Conservation (phyloP, 1,140 invertebrate species). For the Hyposmocoma kahamanoa region DNA sequence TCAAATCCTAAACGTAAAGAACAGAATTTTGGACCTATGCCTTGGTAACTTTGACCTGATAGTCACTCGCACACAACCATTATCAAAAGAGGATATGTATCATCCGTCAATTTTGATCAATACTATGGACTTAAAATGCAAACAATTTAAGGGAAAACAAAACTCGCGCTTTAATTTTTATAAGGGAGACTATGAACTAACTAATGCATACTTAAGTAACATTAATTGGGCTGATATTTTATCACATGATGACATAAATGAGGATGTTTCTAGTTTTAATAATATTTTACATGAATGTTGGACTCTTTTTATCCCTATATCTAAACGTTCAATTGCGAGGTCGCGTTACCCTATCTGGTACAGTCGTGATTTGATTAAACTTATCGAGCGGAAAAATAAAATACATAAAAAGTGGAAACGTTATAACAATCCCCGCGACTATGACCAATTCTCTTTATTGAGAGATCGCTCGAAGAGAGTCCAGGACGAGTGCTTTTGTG, state of each 20-base stretch:
- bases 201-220: not conserved
- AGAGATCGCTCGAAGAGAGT: not conserved
- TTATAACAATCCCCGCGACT: constrained; percentile 1
- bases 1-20: no score
- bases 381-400: constrained; percentile 3
- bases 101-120: no score
- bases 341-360: constrained; percentile 3
- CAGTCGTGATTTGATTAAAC: not conserved
- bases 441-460: not conserved
- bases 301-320: not conserved
- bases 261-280: not conserved
- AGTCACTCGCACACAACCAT: no score
- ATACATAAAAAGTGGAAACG: constrained; percentile 2
- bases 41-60: no score
- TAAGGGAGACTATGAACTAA: not conserved
- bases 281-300: not conserved
- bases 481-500: not conserved
- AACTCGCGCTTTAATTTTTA: no score
- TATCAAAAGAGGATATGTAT: no score
- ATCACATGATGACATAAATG: not conserved
- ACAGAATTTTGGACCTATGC: no score
- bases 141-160: no score
- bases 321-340: not conserved
- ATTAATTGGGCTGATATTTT: not conserved
- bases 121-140: no score